Evolutionary conservation across 2,888 invertebrate genomes (phyloP).

Genomic region (Pollenia amentaria): DNA sequence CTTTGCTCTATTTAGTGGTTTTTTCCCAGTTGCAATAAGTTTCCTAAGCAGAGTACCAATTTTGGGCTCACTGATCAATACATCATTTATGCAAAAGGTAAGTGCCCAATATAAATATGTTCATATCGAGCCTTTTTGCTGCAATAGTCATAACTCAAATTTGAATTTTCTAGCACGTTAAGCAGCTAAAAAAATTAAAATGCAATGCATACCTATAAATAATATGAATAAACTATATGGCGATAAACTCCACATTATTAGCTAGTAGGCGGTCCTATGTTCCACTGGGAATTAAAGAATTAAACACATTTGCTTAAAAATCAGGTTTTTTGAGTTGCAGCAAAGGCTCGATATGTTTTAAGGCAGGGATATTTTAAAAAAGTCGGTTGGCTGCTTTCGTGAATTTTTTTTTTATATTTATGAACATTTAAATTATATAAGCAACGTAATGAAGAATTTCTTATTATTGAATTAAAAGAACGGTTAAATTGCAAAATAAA

Average conservation of each 20-base stretch:
- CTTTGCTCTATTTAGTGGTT: slow-evolving; percentile 95
- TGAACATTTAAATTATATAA: slow-evolving; percentile 18
- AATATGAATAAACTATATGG: no score
- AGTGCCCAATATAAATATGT: slow-evolving; percentile 78
- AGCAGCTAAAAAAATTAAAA: no score
- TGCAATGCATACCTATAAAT: no score
- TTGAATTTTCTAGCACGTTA: no score
- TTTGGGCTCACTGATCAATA: slow-evolving; percentile 93
- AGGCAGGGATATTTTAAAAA: no score
- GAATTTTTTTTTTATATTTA: slow-evolving; percentile 8
- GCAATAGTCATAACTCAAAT: no score
- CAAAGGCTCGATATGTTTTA: background rate
- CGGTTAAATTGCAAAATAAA: slow-evolving; percentile 51
- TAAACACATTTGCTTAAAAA: no score
- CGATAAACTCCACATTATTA: no score
- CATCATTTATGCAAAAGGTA: slow-evolving; percentile 95
- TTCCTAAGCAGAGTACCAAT: slow-evolving; percentile 97
- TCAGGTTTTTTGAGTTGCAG: no score
- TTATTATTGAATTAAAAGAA: slow-evolving; percentile 49
- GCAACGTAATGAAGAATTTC: slow-evolving; percentile 42
- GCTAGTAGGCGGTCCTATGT: no score
- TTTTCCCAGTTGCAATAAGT: slow-evolving; percentile 98
- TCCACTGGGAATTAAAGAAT: no score
- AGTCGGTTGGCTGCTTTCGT: background rate
- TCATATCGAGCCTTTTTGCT: no score